A percentile compares a stretch with the other conserved stretches of the same genome.
These are phyloP conservation scores for Lampris megalopsis DNA, from an alignment of 2,113 vertebrate species.

Conservation along the genomic window DNA sequence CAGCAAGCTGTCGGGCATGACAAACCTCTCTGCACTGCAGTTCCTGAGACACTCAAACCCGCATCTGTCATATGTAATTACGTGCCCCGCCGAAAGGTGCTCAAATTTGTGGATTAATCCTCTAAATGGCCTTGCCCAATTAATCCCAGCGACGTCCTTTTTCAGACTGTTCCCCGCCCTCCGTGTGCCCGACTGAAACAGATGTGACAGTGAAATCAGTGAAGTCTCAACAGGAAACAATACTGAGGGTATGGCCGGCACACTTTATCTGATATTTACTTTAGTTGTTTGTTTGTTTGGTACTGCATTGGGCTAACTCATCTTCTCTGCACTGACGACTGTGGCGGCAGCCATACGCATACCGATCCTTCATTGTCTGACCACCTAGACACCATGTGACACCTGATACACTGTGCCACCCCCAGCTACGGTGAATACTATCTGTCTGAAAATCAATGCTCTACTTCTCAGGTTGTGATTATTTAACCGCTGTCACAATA, in stretches of 20 bases:
- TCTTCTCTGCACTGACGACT: slow-evolving; percentile 45
- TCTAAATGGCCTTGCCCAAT: no score
- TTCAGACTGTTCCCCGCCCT: no score
- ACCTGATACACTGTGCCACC: slow-evolving; percentile 49
- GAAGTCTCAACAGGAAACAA: no score
- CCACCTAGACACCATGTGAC: slow-evolving; percentile 51
- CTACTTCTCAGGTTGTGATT: slow-evolving; percentile 36
- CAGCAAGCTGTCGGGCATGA: neutral
- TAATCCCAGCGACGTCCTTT: no score
- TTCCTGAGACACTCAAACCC: neutral
- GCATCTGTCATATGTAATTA: neutral
- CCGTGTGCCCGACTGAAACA: no score
- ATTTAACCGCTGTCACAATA: slow-evolving; percentile 38
- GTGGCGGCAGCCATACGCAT: slow-evolving; percentile 55
- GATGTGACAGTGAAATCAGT: no score
- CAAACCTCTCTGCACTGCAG: neutral
- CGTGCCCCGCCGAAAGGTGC: no score
- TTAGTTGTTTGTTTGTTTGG: no score
- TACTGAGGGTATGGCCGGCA: no score
- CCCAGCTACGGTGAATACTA: slow-evolving; percentile 26
- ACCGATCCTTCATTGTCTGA: slow-evolving; percentile 55
- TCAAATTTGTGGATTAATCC: no score
- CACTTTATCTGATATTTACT: no score
- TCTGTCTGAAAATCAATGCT: slow-evolving; percentile 62
- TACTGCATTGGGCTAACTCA: neutral